Base-by-base conservation (phyloP, 2,888 invertebrate genomes). In the Elysia crispata region DNA sequence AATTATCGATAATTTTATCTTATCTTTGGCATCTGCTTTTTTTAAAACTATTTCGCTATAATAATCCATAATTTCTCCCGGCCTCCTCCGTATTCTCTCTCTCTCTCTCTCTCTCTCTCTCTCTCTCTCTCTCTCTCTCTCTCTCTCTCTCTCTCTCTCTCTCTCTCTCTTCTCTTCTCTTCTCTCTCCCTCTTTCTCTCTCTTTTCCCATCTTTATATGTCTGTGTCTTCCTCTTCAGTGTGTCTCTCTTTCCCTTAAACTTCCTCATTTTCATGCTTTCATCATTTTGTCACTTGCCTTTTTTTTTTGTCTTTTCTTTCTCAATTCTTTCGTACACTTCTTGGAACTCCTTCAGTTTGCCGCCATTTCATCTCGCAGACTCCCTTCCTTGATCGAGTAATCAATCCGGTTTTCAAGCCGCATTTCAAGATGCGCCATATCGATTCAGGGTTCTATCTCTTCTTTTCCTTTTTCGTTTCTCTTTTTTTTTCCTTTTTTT, bases 361-460 rank as follows among this genome's bases (percentile, higher is more conserved):
- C 70, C 31, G 31, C n/a, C 28, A 15, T 18, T 60, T 18, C n/a
- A 49, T 72, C 50, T 72, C 41, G 11, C 72, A n/a, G 25, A 62
- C 30, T 76, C 18, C 64, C 1, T 62, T n/a, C 64, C n/a, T 76
- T 31, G 30, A 13, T 62, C 31, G 28, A 31, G 60, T 23, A 62
- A 30, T 62, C 41, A 62, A 23, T 62, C 31, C 23, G 49, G 15
- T 20, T 62, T 23, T 31, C n/a, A 31, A 49, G 41, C 50, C 50
- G 28, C 49, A 23, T 72, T 23, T 72, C 41, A 41, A 41, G 41
- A 41, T 41, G 41, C 41, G 41, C 41, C 11, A 11, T 41, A 41
- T 41, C 33, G 18, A 72, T 72, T 13, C n/a, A 72, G 41, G 5
- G 41, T 23, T 72, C 41, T 72, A 72, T 72, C 41, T 41, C 41